Evolutionary conservation across 2,888 invertebrate genomes (phyloP), one percentile per base, ranked within the genome.

Genomic region (Watsonalla binaria): DNA sequence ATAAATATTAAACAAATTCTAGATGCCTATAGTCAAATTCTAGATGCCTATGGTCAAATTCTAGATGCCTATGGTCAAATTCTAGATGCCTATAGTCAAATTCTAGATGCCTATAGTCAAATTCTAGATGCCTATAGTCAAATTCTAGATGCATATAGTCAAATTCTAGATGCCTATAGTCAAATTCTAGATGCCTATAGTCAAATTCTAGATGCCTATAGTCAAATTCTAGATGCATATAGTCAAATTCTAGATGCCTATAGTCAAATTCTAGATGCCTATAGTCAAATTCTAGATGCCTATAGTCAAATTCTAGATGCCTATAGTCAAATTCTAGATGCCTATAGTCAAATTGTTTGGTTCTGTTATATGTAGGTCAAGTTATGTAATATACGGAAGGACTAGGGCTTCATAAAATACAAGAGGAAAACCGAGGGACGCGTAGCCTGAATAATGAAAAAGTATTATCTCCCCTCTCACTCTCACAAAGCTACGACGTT

Each of bases 361-460:
- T 46, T 48, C 6, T 53, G 54, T 35, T 9, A 13, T 49, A 65
- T 65, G 50, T 66, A 66, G 68, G 68, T 66, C 66, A 67, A 61
- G 58, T 54, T 48, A 55, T 52, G 42, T 52, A 49, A 54, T 55
- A 58, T 55, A 55, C 46, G 53, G 47, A 54, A 50, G 50, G 49
- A 56, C 45, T 54, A 51, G 51, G 14, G 59, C 49, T 58, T 57
- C 58, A 63, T 60, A 61, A 61, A 54, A 59, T 61, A 59, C 61
- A 63, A 54, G 57, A 68, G 66, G 68, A 63, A 70, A 76, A 72
- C 75, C 70, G 60, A 66, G 70, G 68, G 74, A 69, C 73, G 73
- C 75, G 72, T 60, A 74, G 68, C 75, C 65, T 78, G 76, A 81
- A 82, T 81, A 79, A 81, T 80, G 72, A 74, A 82, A 56, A 59